phyloP scores from a whole-genome alignment of 2,888 invertebrate species.

The Polyploca ridens region DNA sequence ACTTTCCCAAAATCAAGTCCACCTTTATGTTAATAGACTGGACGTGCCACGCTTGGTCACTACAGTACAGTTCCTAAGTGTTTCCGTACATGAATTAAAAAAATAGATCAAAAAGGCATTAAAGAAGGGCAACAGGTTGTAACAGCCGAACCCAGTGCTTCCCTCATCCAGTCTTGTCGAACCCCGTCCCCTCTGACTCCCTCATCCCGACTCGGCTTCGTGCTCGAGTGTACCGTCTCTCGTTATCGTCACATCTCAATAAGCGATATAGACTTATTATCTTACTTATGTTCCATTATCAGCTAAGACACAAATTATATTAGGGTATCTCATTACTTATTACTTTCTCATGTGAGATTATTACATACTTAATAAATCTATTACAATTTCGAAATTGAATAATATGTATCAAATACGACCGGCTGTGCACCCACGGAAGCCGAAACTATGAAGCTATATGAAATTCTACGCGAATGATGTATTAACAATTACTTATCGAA shows the following conservation, averaged over 20 bases:
- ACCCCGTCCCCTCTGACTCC: slow-evolving; percentile 27
- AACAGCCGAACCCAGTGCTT: slow-evolving; percentile 42
- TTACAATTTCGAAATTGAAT: slow-evolving; percentile 82
- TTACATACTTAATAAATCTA: slow-evolving; percentile 80
- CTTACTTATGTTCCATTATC: slow-evolving; percentile 78
- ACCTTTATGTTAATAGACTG: slow-evolving; percentile 61
- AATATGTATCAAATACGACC: slow-evolving; percentile 82
- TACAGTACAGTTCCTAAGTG: slow-evolving; percentile 48
- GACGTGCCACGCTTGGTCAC: slow-evolving; percentile 77
- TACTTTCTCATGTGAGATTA: slow-evolving; percentile 79
- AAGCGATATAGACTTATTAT: slow-evolving; percentile 80
- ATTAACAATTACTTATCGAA: slow-evolving; percentile 78
- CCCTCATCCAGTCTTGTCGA: slow-evolving; percentile 39
- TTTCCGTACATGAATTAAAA: slow-evolving; percentile 58
- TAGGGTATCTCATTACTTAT: slow-evolving; percentile 77
- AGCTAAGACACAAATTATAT: slow-evolving; percentile 84
- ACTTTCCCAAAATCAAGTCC: slow-evolving; percentile 58
- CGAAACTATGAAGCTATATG: slow-evolving; percentile 75
- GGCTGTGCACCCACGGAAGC: slow-evolving; percentile 78
- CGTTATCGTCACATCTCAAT: slow-evolving; percentile 51
- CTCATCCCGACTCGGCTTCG: slow-evolving; percentile 32
- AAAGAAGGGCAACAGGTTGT: slow-evolving; percentile 54
- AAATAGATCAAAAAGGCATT: slow-evolving; percentile 54
- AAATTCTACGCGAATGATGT: slow-evolving; percentile 70
- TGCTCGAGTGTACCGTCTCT: slow-evolving; percentile 53